Percentiles rank a stretch among this genome's conserved stretches.
Conservation (phyloP, 2,113 vertebrate species). For the Tachycineta bicolor region DNA sequence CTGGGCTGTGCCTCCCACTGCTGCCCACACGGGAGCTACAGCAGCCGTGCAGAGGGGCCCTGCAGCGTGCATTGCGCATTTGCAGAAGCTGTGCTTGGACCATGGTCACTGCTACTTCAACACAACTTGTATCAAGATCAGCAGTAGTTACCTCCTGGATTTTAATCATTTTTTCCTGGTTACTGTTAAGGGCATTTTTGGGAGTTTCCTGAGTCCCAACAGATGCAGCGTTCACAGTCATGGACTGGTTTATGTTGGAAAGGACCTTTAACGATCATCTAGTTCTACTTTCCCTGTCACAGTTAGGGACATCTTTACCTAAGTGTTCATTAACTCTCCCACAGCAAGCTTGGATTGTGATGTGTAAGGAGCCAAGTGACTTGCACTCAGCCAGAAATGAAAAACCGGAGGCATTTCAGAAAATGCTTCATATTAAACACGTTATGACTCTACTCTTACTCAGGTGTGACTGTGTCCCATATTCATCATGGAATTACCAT, state of each 20-base stretch:
- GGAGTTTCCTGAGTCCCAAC: background rate
- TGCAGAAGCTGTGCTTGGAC: background rate
- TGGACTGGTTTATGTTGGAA: background rate
- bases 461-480: background rate
- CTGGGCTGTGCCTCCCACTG: background rate
- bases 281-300: background rate
- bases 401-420: background rate
- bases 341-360: background rate
- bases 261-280: background rate
- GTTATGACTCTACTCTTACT: background rate
- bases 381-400: background rate
- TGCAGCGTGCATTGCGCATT: rapidly evolving
- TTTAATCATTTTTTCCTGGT: background rate
- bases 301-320: background rate
- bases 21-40: background rate
- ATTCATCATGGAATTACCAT: background rate
- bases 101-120: background rate
- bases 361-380: background rate
- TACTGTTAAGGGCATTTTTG: background rate
- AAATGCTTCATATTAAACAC: background rate
- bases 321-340: background rate
- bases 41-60: background rate
- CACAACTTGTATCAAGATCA: background rate
- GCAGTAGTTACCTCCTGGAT: background rate
- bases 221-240: background rate